A percentile compares a stretch with the other conserved stretches of the same genome.
Evolutionary conservation across 2,888 invertebrate genomes (phyloP).

Genomic region (Thecophora atra): DNA sequence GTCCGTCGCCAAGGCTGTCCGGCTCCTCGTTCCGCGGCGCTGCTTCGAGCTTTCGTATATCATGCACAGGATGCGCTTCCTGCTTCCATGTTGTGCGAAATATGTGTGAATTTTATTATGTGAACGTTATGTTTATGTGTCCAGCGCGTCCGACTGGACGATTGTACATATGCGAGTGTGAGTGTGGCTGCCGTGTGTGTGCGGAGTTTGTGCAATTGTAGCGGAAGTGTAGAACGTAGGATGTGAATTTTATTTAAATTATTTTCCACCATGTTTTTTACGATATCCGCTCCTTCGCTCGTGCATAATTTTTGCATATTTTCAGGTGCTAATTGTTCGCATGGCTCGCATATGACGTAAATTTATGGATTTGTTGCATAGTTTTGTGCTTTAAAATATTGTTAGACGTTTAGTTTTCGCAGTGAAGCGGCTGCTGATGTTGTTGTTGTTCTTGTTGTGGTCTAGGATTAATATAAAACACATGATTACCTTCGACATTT

Average conservation of each 20-base stretch:
- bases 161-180: slow-evolving; percentile 24
- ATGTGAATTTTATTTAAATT: slow-evolving; percentile 53
- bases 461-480: not conserved
- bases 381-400: not conserved
- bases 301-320: slow-evolving; percentile 64
- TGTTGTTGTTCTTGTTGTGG: not conserved
- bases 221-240: slow-evolving; percentile 18
- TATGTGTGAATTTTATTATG: slow-evolving; percentile 63
- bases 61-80: slow-evolving; percentile 53
- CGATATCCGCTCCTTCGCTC: slow-evolving; percentile 35
- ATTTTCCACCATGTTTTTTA: slow-evolving; percentile 39
- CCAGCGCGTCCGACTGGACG: slow-evolving; percentile 50
- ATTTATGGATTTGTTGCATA: slow-evolving; percentile 1
- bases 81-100: slow-evolving; percentile 57
- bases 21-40: slow-evolving; percentile 12
- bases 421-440: not conserved
- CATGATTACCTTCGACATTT: no score
- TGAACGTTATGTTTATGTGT: slow-evolving; percentile 59
- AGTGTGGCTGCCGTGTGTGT: slow-evolving; percentile 9
- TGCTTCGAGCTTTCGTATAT: slow-evolving; percentile 37
- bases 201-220: not conserved
- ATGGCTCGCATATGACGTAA: slow-evolving; percentile 58
- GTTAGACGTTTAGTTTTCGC: not conserved
- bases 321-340: slow-evolving; percentile 65
- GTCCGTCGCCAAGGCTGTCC: no score